Conservation (phyloP, 23 tunicate species). For the Trididemnum nubilum region DNA sequence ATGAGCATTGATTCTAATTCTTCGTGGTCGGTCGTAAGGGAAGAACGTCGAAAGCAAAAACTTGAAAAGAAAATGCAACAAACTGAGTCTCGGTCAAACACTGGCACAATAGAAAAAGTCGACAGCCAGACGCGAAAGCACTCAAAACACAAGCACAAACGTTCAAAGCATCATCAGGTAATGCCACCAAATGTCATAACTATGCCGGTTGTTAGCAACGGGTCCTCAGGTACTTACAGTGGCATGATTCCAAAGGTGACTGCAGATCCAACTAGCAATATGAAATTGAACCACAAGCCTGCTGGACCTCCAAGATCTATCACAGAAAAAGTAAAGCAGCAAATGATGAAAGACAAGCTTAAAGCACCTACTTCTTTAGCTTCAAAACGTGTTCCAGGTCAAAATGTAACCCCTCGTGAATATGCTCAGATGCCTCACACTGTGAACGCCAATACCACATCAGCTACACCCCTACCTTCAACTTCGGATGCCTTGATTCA, state of each 20-base stretch:
- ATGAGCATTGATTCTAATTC: neutral
- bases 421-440: neutral
- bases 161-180: neutral
- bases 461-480: neutral
- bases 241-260: conserved; percentile 70
- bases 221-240: conserved; percentile 23
- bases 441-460: neutral
- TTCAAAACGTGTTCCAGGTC: neutral
- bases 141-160: conserved; percentile 21
- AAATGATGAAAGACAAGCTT: neutral
- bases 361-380: neutral
- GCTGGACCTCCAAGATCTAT: conserved; percentile 23
- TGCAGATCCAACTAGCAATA: conserved; percentile 67
- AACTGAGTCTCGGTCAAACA: neutral
- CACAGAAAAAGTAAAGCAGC: conserved; percentile 33
- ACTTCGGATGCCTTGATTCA: neutral
- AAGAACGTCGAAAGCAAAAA: conserved; percentile 51
- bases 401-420: neutral
- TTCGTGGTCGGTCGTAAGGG: conserved; percentile 63
- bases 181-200: neutral
- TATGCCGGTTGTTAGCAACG: neutral
- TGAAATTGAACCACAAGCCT: neutral
- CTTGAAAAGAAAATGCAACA: conserved; percentile 37
- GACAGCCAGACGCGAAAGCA: neutral
- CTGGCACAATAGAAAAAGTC: neutral